Conservation (phyloP, 2,888 invertebrate species). For the Podabrus alpinus region DNA sequence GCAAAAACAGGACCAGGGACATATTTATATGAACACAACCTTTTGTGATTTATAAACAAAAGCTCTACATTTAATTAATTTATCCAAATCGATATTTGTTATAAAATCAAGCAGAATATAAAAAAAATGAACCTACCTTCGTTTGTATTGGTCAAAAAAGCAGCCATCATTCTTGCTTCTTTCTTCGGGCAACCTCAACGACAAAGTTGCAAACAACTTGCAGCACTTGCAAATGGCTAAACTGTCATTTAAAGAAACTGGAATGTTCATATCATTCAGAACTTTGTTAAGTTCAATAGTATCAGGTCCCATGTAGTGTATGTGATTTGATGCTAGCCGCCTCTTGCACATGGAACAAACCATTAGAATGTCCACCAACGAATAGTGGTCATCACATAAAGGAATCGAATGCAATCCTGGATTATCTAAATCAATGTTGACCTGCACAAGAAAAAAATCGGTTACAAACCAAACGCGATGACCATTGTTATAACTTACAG, state of each 20-base stretch:
- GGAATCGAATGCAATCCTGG: slow-evolving; percentile 72
- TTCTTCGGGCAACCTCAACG: slow-evolving; percentile 66
- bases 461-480: not conserved
- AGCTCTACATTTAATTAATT: too few species aligned
- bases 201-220: slow-evolving; percentile 74
- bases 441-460: slow-evolving; percentile 47
- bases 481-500: slow-evolving; percentile 51
- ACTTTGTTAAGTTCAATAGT: slow-evolving; percentile 58
- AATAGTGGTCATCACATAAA: slow-evolving; percentile 72
- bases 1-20: too few species aligned
- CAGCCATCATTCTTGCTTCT: slow-evolving; percentile 55
- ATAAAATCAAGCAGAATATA: too few species aligned
- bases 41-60: too few species aligned
- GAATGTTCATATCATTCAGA: slow-evolving; percentile 67
- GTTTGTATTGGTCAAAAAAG: slow-evolving; percentile 66
- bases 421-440: slow-evolving; percentile 63
- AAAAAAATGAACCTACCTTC: slow-evolving; percentile 56
- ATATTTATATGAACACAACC: too few species aligned
- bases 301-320: slow-evolving; percentile 70
- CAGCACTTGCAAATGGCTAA: slow-evolving; percentile 83
- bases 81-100: too few species aligned
- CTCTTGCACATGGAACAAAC: slow-evolving; percentile 79
- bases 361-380: slow-evolving; percentile 72
- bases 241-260: slow-evolving; percentile 68
- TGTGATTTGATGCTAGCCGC: slow-evolving; percentile 74